Evolutionary conservation across 2,113 vertebrate genomes (phyloP), one percentile per base, ranked within the genome.

Genomic region (Rutilus rutilus): DNA sequence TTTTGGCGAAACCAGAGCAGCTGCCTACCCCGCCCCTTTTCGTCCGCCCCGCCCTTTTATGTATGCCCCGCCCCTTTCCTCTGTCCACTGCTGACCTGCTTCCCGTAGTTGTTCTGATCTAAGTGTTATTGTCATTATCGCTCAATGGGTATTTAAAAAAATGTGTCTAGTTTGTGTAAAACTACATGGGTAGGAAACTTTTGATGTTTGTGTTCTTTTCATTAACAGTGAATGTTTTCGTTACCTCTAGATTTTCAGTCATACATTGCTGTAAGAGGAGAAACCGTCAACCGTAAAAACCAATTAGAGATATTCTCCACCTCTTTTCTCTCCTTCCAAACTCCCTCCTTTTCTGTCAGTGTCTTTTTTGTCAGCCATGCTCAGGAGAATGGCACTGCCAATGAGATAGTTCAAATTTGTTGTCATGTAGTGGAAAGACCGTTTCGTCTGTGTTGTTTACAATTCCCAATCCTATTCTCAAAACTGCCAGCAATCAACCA

Each of bases 1-100:
- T 94, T 93, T 42, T 94, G 95, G 94, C 94, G 92, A 93, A 94
- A 91, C 91, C 91, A 93, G 94, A 94, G 93, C 94, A 94, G 91
- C 93, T 93, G 92, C 94, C 89, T 89, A 91, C 89, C 91, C 62
- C 77, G 91, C 88, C 87, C 87, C 85, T 82, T 90, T 60, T 88
- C 73, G 92, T 89, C 90, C 0, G 6, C 42, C 85, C 89, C 27
- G 79, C 77, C 71, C 88, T 11, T 84, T 78, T 88, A 59, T 88
- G 54, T 78, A 9, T 82, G 30, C 74, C 82, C 84, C 60, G 17
- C 77, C 84, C 81, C 90, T 78, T 71, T 85, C 65, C 71, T 84
- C 85, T 88, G 91, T 93, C 93, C 92, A 86, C 90, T 92, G 92
- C 91, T 93, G 87, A 89, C 90, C 89, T 92, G 92, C 93, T 94